phyloP scores from a whole-genome alignment of 2,113 vertebrate species.

The Epinephelus cyanopodus region DNA sequence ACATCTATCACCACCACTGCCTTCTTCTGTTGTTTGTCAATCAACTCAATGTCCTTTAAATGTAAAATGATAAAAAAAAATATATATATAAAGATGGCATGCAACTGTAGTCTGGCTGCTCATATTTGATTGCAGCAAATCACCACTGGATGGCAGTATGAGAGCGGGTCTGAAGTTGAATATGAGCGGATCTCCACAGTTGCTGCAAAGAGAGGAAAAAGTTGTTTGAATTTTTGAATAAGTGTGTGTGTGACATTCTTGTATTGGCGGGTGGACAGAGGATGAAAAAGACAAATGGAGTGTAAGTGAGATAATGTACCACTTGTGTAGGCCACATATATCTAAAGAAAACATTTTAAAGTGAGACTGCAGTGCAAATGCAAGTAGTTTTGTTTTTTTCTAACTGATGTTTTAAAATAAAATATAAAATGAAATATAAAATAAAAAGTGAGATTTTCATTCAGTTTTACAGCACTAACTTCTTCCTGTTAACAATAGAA shows the following conservation, averaged over 20 bases:
- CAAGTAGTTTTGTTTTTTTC: too few relatives aligned
- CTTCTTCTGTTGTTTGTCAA: too few relatives aligned
- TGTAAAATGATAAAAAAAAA: too few relatives aligned
- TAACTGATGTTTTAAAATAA: too few relatives aligned
- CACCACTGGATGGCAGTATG: slow-evolving; percentile 75
- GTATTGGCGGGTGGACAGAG: background rate
- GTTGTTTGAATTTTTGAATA: background rate
- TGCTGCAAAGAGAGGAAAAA: background rate
- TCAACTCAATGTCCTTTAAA: too few relatives aligned
- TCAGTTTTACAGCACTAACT: background rate
- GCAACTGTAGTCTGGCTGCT: rapidly evolving
- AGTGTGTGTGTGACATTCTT: background rate
- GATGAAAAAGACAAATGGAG: background rate
- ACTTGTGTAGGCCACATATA: too few relatives aligned
- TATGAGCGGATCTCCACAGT: background rate
- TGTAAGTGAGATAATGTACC: background rate
- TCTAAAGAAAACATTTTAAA: background rate
- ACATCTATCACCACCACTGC: too few relatives aligned
- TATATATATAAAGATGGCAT: background rate
- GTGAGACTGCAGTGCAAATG: too few relatives aligned
- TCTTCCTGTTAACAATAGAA: background rate
- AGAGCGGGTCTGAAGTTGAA: slow-evolving; percentile 4
- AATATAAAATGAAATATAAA: too few relatives aligned
- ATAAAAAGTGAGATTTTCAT: too few relatives aligned
- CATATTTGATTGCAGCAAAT: background rate